These are phyloP conservation scores for Calypte anna DNA, from an alignment of 2,113 vertebrate genomes.

Conservation along the genomic window DNA sequence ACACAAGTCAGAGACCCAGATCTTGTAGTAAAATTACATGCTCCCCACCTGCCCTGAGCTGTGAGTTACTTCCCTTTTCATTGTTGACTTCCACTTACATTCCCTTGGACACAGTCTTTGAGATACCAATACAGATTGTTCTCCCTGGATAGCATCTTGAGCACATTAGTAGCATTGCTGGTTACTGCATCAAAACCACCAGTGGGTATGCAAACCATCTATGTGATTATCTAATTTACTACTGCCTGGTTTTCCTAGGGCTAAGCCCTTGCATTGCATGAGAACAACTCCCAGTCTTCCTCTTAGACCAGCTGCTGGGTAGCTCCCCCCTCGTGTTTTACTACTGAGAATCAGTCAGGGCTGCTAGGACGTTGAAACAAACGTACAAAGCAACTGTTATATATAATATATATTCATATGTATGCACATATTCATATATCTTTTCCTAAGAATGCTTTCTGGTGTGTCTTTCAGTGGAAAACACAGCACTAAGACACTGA, in stretches of 20 bases:
- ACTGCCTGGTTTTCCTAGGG: neutral
- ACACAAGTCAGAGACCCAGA: neutral
- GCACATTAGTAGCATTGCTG: neutral
- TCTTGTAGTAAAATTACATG: neutral
- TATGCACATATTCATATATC: no score
- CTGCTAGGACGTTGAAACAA: neutral
- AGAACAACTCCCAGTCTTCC: neutral
- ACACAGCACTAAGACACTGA: neutral
- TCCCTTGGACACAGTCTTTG: neutral
- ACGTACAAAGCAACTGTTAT: neutral
- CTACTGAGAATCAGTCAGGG: neutral
- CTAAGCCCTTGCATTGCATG: neutral
- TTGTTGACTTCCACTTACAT: neutral
- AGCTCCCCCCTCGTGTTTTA: neutral
- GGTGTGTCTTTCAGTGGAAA: neutral
- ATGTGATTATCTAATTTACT: neutral
- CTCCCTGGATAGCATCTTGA: neutral
- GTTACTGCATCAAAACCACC: neutral
- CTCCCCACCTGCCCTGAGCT: neutral
- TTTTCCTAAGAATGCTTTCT: neutral
- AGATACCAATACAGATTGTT: neutral
- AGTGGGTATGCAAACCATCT: neutral
- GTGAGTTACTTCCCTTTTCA: neutral
- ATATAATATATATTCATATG: no score
- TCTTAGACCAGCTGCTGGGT: neutral